Evolutionary conservation across 2,888 invertebrate species (phyloP), one percentile per base, ranked within the genome.

Genomic region (Cacoxenus indagator): DNA sequence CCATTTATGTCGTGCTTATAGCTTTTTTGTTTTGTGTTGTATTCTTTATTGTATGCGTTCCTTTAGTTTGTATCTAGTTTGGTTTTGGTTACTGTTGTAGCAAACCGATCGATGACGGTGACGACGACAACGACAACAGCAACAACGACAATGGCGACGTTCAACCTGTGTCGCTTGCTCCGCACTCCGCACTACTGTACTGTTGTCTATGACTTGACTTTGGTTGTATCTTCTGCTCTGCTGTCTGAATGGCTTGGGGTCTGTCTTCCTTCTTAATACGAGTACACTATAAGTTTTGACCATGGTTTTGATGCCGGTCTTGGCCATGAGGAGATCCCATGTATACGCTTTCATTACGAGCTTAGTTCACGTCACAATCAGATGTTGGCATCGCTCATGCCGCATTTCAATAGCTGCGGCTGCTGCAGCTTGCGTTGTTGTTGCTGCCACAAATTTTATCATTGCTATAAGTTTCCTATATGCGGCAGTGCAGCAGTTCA

Each of bases 361-460:
- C 85, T 84, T 84, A 84, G 84, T 84, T 83, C 82, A 82, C 84
- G 83, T 84, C 85, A 84, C 85, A 85, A 84, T 84, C 84, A 84
- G 85, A 85, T 85, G 85, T 85, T 84, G 84, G 84, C 83, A 84
- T 85, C 80, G 76, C 78, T 79, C 75, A 76, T 84, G 78, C 82
- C 81, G 83, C 84, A 82, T 81, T 84, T 81, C 78, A 73, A 64
- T 72, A 17, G 19, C 22, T 22, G 51, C 31, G 11, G 37, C 37
- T 14, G 54, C 48, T 5, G n/a, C n/a, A n/a, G n/a, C n/a, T n/a
- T n/a, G n/a, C n/a, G n/a, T n/a, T 48, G 19, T 29, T 26, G 57
- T 59, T 4, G 24, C 48, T 27, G 14, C 22, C 46, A 43, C 64
- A 26, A n/a, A 64, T 51, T 64, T 51, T 64, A 64, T 46, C 61